These are phyloP conservation scores for Adelges cooleyi DNA, from an alignment of 1,140 invertebrate species.

Conservation along the genomic window DNA sequence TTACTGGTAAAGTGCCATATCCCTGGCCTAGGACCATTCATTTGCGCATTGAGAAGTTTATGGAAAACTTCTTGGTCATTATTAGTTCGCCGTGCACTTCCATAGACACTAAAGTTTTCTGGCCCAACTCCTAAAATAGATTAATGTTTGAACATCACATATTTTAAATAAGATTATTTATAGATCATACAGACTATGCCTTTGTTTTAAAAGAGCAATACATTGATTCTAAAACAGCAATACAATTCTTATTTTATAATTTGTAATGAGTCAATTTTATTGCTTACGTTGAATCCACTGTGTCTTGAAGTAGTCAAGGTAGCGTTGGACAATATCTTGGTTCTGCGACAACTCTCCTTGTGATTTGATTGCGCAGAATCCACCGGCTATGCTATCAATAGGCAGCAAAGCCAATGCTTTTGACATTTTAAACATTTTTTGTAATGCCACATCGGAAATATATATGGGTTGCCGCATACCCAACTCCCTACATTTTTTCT, in stretches of 20 bases:
- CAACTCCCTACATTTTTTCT: background rate
- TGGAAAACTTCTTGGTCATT: background rate
- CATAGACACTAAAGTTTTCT: background rate
- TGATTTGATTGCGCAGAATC: background rate
- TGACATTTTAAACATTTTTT: background rate
- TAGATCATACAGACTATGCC: too few relatives aligned
- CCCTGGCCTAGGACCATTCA: background rate
- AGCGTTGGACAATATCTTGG: background rate
- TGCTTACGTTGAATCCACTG: background rate
- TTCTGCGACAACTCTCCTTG: background rate
- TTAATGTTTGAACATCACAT: background rate
- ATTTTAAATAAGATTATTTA: too few relatives aligned
- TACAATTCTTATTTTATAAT: too few relatives aligned
- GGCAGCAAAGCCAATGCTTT: background rate
- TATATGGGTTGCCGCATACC: background rate
- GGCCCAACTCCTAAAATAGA: background rate
- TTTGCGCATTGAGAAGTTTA: background rate
- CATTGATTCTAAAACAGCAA: too few relatives aligned
- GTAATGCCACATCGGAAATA: background rate
- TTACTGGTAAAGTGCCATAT: background rate
- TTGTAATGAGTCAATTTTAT: too few relatives aligned
- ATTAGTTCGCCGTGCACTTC: background rate
- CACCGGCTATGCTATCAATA: background rate
- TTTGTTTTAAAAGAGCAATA: too few relatives aligned
- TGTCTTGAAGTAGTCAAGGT: background rate